Evolutionary conservation across 2,888 invertebrate genomes (phyloP), one percentile per base, ranked within the genome.

Genomic region (Carcina quercana): DNA sequence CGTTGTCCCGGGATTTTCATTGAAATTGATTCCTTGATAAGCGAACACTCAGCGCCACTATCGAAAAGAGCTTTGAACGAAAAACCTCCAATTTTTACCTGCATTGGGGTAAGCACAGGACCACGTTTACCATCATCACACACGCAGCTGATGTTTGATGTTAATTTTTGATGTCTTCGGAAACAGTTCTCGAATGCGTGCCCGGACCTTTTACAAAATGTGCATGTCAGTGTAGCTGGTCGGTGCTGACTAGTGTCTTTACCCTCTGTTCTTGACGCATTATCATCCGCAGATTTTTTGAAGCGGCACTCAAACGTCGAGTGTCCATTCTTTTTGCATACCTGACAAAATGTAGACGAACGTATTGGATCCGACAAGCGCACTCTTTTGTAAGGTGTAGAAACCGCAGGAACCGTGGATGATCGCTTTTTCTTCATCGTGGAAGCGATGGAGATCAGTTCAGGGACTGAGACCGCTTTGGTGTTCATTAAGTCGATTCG

Each of bases 41-140:
- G 6, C 1, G 53, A 57, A 25, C 51, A 52, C 15, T 58, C 57
- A 0, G 53, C 51, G 0, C 54, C 55, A 10, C 52, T 57, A 15
- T 58, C 54, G 24, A 58, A 54, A 0, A 54, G 21, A 0, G 52
- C 40, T 2, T 33, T 13, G 1, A 50, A 20, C 3, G 7, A 5
- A 7, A 17, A 5, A 5, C 5, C 5, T 17, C 17, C 17, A 7
- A 13, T 34, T 8, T 13, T 25, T 3, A 15, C 13, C 1, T 40
- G 38, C 2, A 51, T 17, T 34, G 35, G 25, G 15, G 28, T 32
- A n/a, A 40, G n/a, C n/a, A 42, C 45, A 1, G 25, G 5, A 22
- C 22, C 22, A 10, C 13, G 29, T 5, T 29, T 35, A n/a, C n/a
- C n/a, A n/a, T n/a, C n/a, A n/a, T n/a, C n/a, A n/a, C n/a, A n/a